Percentiles rank a stretch among this genome's conserved stretches.
Evolutionary conservation across 2,888 invertebrate species (phyloP).

Genomic region (Sipha maydis): DNA sequence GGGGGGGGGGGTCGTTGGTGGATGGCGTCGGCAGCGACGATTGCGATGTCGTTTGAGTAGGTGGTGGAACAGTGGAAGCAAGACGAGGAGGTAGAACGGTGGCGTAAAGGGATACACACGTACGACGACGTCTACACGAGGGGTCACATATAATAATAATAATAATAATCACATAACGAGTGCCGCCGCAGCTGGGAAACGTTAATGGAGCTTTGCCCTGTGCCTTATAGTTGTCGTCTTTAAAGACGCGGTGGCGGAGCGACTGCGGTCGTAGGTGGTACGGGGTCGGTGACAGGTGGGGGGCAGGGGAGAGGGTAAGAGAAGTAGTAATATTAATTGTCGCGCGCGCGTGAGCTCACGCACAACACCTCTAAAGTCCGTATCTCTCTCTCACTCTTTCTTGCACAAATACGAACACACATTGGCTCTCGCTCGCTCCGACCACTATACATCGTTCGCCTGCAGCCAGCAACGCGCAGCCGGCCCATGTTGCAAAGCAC

Average conservation of each 20-base stretch:
- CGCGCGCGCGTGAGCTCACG: constrained; percentile 6
- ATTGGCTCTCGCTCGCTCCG: too few species aligned
- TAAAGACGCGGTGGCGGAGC: background rate
- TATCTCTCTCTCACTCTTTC: background rate
- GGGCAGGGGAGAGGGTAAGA: constrained; percentile 2
- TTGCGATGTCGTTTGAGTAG: background rate
- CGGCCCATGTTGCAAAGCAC: constrained; percentile 55
- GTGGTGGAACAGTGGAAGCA: background rate
- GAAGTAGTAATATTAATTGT: constrained; percentile 47
- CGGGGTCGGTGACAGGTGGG: background rate
- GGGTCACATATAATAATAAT: constrained; percentile 14
- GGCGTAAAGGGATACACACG: constrained; percentile 24
- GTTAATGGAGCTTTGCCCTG: constrained; percentile 59
- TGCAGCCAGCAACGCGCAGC: constrained; percentile 15
- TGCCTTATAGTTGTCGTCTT: constrained; percentile 28
- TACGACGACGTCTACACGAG: background rate
- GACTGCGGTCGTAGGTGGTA: background rate
- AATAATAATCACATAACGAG: constrained; percentile 48
- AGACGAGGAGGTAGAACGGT: background rate
- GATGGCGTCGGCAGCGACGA: background rate
- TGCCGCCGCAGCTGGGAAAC: constrained; percentile 49
- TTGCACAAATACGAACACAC: background rate
- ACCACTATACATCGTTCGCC: background rate
- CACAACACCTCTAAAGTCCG: constrained; percentile 27
- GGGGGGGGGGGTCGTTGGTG: background rate